Evolutionary conservation across 2,888 invertebrate genomes (phyloP), one percentile per base, ranked within the genome.

Genomic region (Torymus tubicola): DNA sequence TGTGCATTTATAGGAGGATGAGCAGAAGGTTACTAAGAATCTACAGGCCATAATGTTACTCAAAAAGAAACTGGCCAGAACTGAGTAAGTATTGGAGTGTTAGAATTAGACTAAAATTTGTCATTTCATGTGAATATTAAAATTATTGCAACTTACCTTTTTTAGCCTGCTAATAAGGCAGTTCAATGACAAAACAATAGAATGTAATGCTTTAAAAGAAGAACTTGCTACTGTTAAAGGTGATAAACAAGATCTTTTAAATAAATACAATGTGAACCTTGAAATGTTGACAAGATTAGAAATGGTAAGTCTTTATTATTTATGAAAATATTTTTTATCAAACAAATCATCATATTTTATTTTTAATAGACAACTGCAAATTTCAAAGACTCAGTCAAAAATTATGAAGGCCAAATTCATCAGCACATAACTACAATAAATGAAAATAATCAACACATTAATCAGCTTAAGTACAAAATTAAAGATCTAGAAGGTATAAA

Each of bases 391-490:
- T 77, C 73, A 2, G 68, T 82, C 60, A 74, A 84, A 16, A 58
- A 70, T 1, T 50, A 85, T 2, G 80, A 78, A 21, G 61, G 70
- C 0, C 8, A 81, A 72, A 55, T 83, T 63, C 72, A 82, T 2
- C 82, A 85, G 2, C 82, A 84, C 58, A 79, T 85, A 12, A 63
- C 82, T 72, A 83, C 84, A 74, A 78, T 85, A 52, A 86, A 86
- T 16, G 85, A 86, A 16, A 86, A 88, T 81, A 80, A 87, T 57
- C 82, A 86, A 14, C 84, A 85, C 57, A 81, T 88, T 24, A 82
- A 86, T 71, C 89, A 89, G 77, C 81, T 89, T 42, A 63, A 79
- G 53, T 87, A 82, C 76, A 89, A 87, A 82, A 80, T 89, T 70
- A 84, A 85, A 64, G 83, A 84, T 5, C 58, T 85, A 2, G 82